Evolutionary conservation across 2,797 vertebrate species (phyloP), one percentile per base, ranked within the genome.

Genomic region (Pelochelys cantorii): DNA sequence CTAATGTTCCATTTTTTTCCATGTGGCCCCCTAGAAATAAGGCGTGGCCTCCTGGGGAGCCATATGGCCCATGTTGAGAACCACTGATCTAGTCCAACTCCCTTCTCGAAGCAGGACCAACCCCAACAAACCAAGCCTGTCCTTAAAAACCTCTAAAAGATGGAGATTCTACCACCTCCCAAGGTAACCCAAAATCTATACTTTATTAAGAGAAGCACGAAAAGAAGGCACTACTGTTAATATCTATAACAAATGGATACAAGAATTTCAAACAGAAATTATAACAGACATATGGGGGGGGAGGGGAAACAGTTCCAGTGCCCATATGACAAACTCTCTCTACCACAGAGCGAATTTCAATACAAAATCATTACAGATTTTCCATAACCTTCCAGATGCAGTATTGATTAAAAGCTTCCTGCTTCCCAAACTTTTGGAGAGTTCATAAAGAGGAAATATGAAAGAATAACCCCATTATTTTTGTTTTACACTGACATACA

Each of bases 141-240:
- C 11, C 14, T 54, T 54, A 54, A 54, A 54, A 54, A 54, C 53
- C 14, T 54, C 53, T 11, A 2, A 54, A 54, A 54, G 11, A 11
- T 54, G 53, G 53, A 54, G 10, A 54, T 54, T 54, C 53, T 54
- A 14, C 14, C 53, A 54, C 53, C 14, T 54, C 53, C 53, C 53
- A 11, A 14, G 53, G 53, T 54, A 54, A 54, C 53, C 84, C 85
- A 95, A 94, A 96, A 79, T 31, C 89, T 86, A 48, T 52, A 94
- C 55, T 93, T 95, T 95, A 95, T 95, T 95, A 96, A 92, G 86
- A 34, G 92, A 95, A 94, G 86, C 84, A 94, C 89, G 96, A 94
- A 92, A 94, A 54, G 53, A 14, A 92, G 89, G 83, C 88, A 91
- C 74, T 87, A 91, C 81, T 79, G 90, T 83, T 93, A 91, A 65